Evolutionary conservation across 2,113 vertebrate species (phyloP).

Genomic region (Callospermophilus lateralis): DNA sequence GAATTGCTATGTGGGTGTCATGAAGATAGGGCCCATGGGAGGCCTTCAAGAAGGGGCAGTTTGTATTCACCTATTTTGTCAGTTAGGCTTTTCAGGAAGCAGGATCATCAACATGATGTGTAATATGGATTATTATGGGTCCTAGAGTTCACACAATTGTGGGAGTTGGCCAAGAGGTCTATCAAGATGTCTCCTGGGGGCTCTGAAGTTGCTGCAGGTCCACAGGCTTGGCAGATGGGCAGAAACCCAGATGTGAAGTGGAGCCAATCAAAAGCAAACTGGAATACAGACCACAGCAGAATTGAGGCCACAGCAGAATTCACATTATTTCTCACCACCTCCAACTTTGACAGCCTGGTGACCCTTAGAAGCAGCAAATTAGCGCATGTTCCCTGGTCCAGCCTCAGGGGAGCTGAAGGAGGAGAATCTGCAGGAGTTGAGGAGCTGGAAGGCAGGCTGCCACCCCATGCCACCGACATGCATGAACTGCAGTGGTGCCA

Average conservation of each 20-base stretch:
- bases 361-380: background rate
- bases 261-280: background rate
- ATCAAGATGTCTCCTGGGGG: accelerated
- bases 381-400: background rate
- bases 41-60: background rate
- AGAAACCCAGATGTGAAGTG: background rate
- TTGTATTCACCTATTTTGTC: background rate
- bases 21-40: background rate
- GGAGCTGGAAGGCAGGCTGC: background rate
- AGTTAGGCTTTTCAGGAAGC: background rate
- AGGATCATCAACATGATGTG: background rate
- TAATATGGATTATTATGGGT: background rate
- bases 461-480: no score
- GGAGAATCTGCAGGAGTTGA: background rate
- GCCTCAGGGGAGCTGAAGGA: background rate
- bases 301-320: background rate
- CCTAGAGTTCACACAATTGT: background rate
- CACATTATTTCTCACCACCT: background rate
- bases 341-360: background rate
- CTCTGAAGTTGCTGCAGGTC: background rate
- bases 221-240: background rate
- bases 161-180: background rate
- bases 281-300: background rate
- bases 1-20: background rate
- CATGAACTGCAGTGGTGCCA: accelerated